Base-by-base conservation (phyloP, 2,888 invertebrate genomes). In the Drosophila robusta region DNA sequence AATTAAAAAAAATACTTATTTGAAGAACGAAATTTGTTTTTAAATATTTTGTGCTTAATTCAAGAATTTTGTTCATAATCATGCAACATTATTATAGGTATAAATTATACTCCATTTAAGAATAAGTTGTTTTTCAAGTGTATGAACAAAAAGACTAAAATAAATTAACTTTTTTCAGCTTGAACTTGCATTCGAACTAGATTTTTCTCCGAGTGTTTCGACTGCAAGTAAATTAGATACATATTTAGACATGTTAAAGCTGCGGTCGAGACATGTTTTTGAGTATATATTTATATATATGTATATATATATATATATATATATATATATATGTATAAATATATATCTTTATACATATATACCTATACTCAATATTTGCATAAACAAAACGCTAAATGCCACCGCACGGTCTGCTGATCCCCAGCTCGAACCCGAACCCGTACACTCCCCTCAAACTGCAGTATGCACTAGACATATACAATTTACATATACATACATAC, bases 291-390 rank as follows among this genome's bases (percentile, higher is more conserved):
- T 36, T 29, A 8, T 45, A 29, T 41, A 29, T 8, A 29, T 8
- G 2, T 29, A 29, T n/a, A 32, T 45, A 58, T 18, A 14, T 22
- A 9, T 29, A 24, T 34, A 34, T 39, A n/a, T n/a, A n/a, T n/a
- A n/a, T n/a, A n/a, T n/a, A n/a, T n/a, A n/a, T n/a, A 29, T 8
- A 29, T 8, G 2, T 29, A 29, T n/a, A 32, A n/a, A n/a, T n/a
- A n/a, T n/a, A n/a, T n/a, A n/a, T n/a, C n/a, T n/a, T n/a, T n/a
- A n/a, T n/a, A n/a, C n/a, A n/a, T n/a, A n/a, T n/a, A n/a, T 45
- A 58, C 14, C 11, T 45, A 29, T 41, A 45, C 47, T 24, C 18
- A 32, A 42, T 64, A 76, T 75, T 78, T 78, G 74, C 68, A 73
- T 78, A 78, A 75, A 73, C 68, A 75, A 68, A 73, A 8, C 8